A percentile compares a stretch with the other conserved stretches of the same genome.
Evolutionary conservation across 2,113 vertebrate species (phyloP).

Genomic region (Gymnocephalus cernua): DNA sequence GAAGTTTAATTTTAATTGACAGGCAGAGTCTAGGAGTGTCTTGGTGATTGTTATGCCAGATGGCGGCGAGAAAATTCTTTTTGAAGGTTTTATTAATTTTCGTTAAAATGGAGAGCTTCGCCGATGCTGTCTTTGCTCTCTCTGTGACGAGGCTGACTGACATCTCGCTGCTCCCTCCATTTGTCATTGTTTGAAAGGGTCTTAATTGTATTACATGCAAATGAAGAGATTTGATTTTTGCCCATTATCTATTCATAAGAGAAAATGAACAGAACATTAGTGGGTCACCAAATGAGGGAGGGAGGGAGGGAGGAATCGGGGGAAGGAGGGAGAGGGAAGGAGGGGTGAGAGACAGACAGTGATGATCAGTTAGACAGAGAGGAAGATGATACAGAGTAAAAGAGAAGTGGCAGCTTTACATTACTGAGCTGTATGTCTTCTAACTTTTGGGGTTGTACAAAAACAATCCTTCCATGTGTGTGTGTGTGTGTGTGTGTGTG

Average conservation of each 20-base stretch:
- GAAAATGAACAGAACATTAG: conserved; percentile 97
- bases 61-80: conserved; percentile 90
- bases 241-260: conserved; percentile 99
- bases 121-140: conserved; percentile 89
- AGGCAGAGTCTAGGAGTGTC: conserved; percentile 80
- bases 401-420: conserved; percentile 39
- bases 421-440: not conserved
- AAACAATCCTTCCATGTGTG: conserved; percentile 15
- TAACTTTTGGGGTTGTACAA: conserved; percentile 14
- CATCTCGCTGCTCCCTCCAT: conserved; percentile 94
- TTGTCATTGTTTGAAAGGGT: conserved; percentile 98
- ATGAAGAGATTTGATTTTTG: conserved; percentile 99
- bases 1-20: conserved; percentile 71
- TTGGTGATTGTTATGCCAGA: conserved; percentile 88
- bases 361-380: conserved; percentile 45
- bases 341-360: conserved; percentile 70
- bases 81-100: conserved; percentile 94
- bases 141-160: conserved; percentile 95
- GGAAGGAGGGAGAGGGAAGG: conserved; percentile 76
- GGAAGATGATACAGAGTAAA: conserved; percentile 8
- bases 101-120: conserved; percentile 89
- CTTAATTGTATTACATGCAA: conserved; percentile 99
- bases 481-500: conserved; percentile 4
- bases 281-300: conserved; percentile 91
- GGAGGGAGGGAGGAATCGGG: conserved; percentile 83